phyloP scores from a whole-genome alignment of 2,888 invertebrate genomes.

The Camponotus fellah region DNA sequence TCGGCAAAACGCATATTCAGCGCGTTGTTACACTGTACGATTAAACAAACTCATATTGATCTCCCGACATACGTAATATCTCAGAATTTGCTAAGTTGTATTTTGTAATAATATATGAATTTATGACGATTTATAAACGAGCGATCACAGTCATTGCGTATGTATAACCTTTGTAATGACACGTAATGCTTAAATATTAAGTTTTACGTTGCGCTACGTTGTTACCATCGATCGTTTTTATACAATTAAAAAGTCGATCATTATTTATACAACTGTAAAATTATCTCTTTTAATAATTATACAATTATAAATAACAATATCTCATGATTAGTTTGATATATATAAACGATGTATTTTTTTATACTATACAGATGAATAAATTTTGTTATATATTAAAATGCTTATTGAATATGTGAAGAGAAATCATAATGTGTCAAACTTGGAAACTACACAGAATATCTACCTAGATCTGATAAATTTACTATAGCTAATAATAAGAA shows the following conservation, averaged over 20 bases:
- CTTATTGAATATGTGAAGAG: too few relatives aligned
- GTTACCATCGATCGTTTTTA: conserved; percentile 23
- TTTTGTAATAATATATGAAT: conserved; percentile 7
- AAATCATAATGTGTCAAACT: too few relatives aligned
- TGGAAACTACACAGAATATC: too few relatives aligned
- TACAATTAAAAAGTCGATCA: background rate
- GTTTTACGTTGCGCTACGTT: background rate
- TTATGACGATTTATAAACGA: conserved; percentile 11
- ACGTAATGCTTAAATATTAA: background rate
- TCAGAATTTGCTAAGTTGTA: background rate
- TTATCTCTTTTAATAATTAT: too few relatives aligned
- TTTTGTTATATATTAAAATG: too few relatives aligned
- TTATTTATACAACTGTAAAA: too few relatives aligned
- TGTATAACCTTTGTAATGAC: conserved; percentile 16
- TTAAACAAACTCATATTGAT: conserved; percentile 2
- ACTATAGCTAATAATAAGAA: too few relatives aligned
- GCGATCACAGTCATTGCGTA: background rate
- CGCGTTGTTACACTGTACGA: background rate
- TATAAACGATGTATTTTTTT: too few relatives aligned
- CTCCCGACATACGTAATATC: background rate
- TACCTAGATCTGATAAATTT: too few relatives aligned
- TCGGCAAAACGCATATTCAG: background rate
- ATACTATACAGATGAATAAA: too few relatives aligned
- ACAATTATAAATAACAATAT: too few relatives aligned
- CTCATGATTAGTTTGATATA: too few relatives aligned